phyloP scores from a whole-genome alignment of 2,888 invertebrate species.

The Metallyticus violacea region DNA sequence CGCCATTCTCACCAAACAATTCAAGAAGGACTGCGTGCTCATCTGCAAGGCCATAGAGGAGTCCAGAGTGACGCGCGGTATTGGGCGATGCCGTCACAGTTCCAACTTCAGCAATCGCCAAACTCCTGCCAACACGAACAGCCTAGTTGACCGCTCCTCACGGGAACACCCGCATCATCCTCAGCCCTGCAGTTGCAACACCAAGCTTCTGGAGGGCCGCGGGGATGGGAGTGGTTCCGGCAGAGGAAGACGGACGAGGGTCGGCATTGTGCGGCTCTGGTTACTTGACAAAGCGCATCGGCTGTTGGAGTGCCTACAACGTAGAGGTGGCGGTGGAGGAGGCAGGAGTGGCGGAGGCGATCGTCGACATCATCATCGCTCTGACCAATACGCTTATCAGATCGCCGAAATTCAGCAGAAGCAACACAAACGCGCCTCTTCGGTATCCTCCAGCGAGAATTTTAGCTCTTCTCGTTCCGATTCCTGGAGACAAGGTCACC shows the following conservation, averaged over 20 bases:
- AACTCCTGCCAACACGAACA: conserved; percentile 84
- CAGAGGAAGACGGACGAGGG: conserved; percentile 32
- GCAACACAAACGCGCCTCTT: conserved; percentile 73
- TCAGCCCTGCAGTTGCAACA: conserved; percentile 54
- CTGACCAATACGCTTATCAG: conserved; percentile 68
- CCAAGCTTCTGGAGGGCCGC: conserved; percentile 51
- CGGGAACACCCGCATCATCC: conserved; percentile 64
- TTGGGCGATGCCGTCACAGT: conserved; percentile 80
- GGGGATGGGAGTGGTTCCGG: conserved; percentile 40
- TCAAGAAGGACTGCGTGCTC: conserved; percentile 94
- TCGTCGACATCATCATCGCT: conserved; percentile 46
- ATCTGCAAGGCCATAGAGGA: conserved; percentile 96
- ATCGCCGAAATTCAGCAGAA: conserved; percentile 74
- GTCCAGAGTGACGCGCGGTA: conserved; percentile 82
- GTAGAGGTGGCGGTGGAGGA: conserved; percentile 27
- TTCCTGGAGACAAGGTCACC: conserved; percentile 75
- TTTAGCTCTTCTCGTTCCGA: conserved; percentile 86
- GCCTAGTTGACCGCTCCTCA: conserved; percentile 74
- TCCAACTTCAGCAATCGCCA: conserved; percentile 85
- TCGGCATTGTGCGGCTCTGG: conserved; percentile 44
- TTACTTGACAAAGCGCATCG: conserved; percentile 49
- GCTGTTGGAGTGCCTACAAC: conserved; percentile 50
- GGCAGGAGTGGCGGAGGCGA: conserved; percentile 36
- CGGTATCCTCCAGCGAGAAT: conserved; percentile 85
- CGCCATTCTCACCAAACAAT: conserved; percentile 95